phyloP scores from a whole-genome alignment of 2,797 vertebrate species.

The Chanos chanos region DNA sequence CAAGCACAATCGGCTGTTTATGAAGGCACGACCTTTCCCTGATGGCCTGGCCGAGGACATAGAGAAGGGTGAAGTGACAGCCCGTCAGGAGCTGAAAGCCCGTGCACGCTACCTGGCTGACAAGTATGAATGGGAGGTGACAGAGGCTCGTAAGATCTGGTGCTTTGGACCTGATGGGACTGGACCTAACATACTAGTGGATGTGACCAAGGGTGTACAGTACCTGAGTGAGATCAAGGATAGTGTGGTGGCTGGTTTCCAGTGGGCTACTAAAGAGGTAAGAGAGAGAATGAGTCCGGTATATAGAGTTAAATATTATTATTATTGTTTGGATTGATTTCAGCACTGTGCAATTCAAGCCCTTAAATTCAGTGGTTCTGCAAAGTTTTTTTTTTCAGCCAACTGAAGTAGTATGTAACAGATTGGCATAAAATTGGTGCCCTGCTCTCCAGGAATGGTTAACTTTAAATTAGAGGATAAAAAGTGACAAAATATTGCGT shows the following conservation, averaged over 20 bases:
- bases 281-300: background rate
- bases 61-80: constrained; percentile 82
- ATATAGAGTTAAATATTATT: too few species aligned
- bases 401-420: too few species aligned
- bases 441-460: too few species aligned
- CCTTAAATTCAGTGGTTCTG: too few species aligned
- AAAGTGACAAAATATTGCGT: too few species aligned
- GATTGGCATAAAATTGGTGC: too few species aligned
- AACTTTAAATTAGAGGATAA: too few species aligned
- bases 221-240: constrained; percentile 99
- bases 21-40: constrained; percentile 83
- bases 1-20: constrained; percentile 95
- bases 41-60: constrained; percentile 91
- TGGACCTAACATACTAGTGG: constrained; percentile 88
- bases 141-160: constrained; percentile 94
- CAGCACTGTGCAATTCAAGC: too few species aligned
- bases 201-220: constrained; percentile 95
- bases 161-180: constrained; percentile 92
- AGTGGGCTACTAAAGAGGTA: constrained; percentile 97
- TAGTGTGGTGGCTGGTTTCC: constrained; percentile 93
- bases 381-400: too few species aligned
- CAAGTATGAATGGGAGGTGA: constrained; percentile 89
- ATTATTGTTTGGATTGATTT: too few species aligned
- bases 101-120: constrained; percentile 87
- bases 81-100: constrained; percentile 83